Conservation (phyloP, 2,113 vertebrate genomes). For the Cyanoramphus novaezelandiae region DNA sequence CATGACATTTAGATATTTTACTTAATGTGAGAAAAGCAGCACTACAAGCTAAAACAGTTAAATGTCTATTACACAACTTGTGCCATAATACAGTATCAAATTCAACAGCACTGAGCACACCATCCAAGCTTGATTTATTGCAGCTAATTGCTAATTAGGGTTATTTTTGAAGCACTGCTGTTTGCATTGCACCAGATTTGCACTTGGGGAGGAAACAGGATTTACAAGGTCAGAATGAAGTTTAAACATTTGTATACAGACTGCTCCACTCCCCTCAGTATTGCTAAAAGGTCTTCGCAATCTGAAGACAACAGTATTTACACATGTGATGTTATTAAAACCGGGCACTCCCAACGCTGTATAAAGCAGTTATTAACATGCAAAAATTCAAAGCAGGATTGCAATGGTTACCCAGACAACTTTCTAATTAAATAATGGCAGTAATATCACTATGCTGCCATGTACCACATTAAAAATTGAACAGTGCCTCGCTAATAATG, state of each 20-base stretch:
- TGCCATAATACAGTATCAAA: slow-evolving; percentile 47
- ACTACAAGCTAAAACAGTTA: background rate
- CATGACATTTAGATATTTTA: slow-evolving; percentile 29
- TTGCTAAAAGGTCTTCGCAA: slow-evolving; percentile 30
- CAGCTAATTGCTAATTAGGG: slow-evolving; percentile 68
- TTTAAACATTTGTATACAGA: slow-evolving; percentile 67
- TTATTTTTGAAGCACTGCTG: slow-evolving; percentile 63
- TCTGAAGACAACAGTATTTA: slow-evolving; percentile 53
- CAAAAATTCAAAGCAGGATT: slow-evolving; percentile 36
- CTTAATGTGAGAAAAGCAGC: slow-evolving; percentile 26
- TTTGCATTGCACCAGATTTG: slow-evolving; percentile 64
- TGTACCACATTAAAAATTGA: slow-evolving; percentile 59
- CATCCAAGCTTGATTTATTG: slow-evolving; percentile 48
- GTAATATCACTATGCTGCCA: slow-evolving; percentile 19
- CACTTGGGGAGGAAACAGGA: slow-evolving; percentile 54
- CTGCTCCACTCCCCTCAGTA: slow-evolving; percentile 33
- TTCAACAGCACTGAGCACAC: slow-evolving; percentile 14
- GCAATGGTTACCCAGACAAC: slow-evolving; percentile 50
- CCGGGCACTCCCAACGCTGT: background rate
- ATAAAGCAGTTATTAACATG: slow-evolving; percentile 12
- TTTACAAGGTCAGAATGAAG: slow-evolving; percentile 65
- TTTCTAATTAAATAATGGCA: slow-evolving; percentile 60
- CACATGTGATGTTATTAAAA: slow-evolving; percentile 9
- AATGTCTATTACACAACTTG: slow-evolving; percentile 42
- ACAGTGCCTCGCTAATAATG: slow-evolving; percentile 25